Percentiles rank a stretch among this genome's conserved stretches.
phyloP scores from a whole-genome alignment of 2,888 invertebrate genomes.

The Sicus ferrugineus region DNA sequence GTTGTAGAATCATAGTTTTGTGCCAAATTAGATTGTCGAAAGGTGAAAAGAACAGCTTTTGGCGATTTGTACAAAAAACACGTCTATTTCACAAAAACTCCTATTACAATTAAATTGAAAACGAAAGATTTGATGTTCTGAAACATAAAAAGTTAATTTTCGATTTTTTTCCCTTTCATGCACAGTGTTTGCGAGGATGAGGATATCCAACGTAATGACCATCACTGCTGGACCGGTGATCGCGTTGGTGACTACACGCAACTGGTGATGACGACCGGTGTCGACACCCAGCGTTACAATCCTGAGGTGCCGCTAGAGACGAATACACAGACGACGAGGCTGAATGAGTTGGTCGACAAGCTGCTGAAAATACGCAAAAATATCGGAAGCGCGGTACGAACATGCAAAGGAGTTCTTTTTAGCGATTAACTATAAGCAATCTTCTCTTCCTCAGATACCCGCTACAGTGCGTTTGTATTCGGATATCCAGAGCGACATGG shows the following conservation, averaged over 20 bases:
- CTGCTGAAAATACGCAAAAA: conserved; percentile 62
- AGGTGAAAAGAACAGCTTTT: background rate
- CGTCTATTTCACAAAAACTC: background rate
- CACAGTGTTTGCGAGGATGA: conserved; percentile 62
- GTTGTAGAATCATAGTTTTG: conserved; percentile 39
- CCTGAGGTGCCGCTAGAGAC: conserved; percentile 62
- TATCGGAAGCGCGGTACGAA: conserved; percentile 60
- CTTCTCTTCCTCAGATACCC: conserved; percentile 51
- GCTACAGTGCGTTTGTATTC: conserved; percentile 54
- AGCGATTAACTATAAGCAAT: background rate
- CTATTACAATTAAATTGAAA: background rate
- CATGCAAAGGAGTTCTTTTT: conserved; percentile 26
- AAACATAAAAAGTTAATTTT: no score
- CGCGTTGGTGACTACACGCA: conserved; percentile 63
- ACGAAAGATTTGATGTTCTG: no score
- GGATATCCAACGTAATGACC: conserved; percentile 59
- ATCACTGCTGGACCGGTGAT: conserved; percentile 64
- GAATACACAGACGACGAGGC: conserved; percentile 54
- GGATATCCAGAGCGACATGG: conserved; percentile 64
- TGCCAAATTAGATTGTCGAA: background rate
- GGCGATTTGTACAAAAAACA: background rate
- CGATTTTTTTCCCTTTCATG: conserved; percentile 13
- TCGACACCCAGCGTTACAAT: conserved; percentile 63
- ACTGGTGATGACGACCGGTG: conserved; percentile 57
- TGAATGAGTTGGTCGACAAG: conserved; percentile 63